Evolutionary conservation across 2,113 vertebrate species (phyloP).

Genomic region (Chaetura pelagica): DNA sequence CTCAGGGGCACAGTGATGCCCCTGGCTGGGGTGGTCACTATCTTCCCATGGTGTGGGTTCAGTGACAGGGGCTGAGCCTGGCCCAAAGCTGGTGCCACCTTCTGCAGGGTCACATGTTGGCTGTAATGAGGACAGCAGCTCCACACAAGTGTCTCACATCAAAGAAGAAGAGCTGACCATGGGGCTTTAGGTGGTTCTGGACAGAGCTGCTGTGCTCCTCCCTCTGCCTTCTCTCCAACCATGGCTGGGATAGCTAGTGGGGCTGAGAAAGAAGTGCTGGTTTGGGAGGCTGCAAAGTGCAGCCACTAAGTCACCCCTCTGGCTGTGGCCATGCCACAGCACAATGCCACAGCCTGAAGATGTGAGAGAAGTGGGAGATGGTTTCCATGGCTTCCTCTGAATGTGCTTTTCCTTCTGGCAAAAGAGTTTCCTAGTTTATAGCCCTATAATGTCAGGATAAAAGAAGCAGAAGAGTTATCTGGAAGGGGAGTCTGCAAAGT

Average conservation of each 20-base stretch:
- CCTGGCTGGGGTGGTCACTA: neutral
- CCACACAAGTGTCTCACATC: accelerated
- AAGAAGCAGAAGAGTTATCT: neutral
- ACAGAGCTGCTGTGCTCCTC: neutral
- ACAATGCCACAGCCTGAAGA: neutral
- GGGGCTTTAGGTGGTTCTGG: neutral
- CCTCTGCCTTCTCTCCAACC: neutral
- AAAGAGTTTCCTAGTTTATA: neutral
- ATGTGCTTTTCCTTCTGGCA: neutral
- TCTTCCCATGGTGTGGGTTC: neutral
- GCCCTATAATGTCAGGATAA: neutral
- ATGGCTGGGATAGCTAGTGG: neutral
- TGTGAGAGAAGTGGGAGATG: neutral
- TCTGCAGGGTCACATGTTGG: accelerated
- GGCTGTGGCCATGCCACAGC: neutral
- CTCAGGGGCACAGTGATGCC: neutral
- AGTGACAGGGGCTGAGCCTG: neutral
- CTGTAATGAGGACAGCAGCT: neutral
- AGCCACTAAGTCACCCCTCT: neutral
- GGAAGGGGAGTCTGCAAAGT: neutral
- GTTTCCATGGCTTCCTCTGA: neutral
- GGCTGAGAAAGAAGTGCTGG: neutral
- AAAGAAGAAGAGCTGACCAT: neutral
- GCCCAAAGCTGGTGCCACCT: neutral
- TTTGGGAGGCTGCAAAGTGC: neutral